Percentiles rank a stretch among this genome's conserved stretches.
These are phyloP conservation scores for Oryzias curvinotus DNA, from an alignment of 2,113 vertebrate genomes.

Conservation along the genomic window DNA sequence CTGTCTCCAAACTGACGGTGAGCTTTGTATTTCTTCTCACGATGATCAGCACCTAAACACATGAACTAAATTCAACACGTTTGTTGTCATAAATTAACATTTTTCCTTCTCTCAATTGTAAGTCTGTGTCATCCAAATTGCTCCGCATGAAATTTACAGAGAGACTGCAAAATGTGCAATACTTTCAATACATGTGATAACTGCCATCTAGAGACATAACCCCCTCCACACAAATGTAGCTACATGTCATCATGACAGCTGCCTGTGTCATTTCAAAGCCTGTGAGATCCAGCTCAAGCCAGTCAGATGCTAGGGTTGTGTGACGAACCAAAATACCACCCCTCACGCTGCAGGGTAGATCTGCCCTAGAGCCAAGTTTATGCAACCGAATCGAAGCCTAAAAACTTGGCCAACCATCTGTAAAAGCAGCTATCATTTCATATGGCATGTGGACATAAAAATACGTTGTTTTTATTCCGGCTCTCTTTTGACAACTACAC, in stretches of 20 bases:
- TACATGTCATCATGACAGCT: neutral
- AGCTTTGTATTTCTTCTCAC: constrained; percentile 83
- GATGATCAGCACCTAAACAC: constrained; percentile 66
- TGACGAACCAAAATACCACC: neutral
- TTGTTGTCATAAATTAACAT: neutral
- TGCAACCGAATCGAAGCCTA: neutral
- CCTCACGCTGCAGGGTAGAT: neutral
- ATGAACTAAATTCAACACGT: neutral
- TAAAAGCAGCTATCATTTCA: too few relatives aligned
- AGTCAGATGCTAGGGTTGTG: constrained; percentile 2
- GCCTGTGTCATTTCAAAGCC: neutral
- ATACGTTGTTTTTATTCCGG: too few relatives aligned
- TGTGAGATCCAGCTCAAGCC: constrained; percentile 39
- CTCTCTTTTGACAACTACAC: neutral
- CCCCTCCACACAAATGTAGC: constrained; percentile 1
- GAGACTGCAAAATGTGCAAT: neutral
- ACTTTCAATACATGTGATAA: neutral
- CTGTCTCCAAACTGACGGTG: constrained; percentile 81
- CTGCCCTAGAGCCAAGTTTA: neutral
- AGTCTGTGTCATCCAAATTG: too few relatives aligned
- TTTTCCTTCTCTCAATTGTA: neutral
- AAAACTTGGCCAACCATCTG: neutral
- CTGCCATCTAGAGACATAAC: neutral
- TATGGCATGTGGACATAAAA: too few relatives aligned
- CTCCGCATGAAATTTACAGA: neutral